Evolutionary conservation across 2,113 vertebrate genomes (phyloP), one percentile per base, ranked within the genome.

Genomic region (Drymodes brunneopygia): DNA sequence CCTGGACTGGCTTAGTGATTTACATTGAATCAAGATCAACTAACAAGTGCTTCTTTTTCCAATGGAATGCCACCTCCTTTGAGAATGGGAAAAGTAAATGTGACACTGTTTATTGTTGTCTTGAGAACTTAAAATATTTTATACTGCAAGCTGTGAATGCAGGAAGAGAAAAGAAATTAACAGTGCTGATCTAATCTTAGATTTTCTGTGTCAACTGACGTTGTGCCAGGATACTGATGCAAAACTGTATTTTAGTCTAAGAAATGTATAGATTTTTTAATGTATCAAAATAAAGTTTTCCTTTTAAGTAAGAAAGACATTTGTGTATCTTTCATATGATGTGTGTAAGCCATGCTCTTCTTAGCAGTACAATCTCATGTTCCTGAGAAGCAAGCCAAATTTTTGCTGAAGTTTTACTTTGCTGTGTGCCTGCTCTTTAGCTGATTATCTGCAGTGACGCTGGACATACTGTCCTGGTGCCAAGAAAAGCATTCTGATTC

Each of bases 171-270:
- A 93, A 93, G 66, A 95, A 90, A 91, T 94, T 93, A 95, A 97
- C 95, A 97, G 96, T 97, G 91, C 98, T 98, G 97, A 97, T 98
- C 96, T 97, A 97, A 97, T 97, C 96, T 96, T 96, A 98, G 95
- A 95, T 98, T 97, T 97, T 97, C 95, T 98, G 96, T 98, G 96
- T 98, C 97, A 97, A 96, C 96, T 96, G 96, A 98, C 97, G 95
- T 98, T 97, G 95, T 98, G 97, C 97, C 98, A 98, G 98, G 97
- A 98, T 98, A 98, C 97, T 97, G 97, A 98, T 97, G 98, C 98
- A 98, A 98, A 96, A 98, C 95, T 98, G 98, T 98, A 98, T 98
- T 98, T 98, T 98, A 98, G 97, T 98, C 98, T 97, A 98, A 98
- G 95, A 98, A 98, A 98, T 98, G 98, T 98, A 98, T 98, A 98